Conservation (phyloP, 2,888 invertebrate genomes). For the Lypha dubia region DNA sequence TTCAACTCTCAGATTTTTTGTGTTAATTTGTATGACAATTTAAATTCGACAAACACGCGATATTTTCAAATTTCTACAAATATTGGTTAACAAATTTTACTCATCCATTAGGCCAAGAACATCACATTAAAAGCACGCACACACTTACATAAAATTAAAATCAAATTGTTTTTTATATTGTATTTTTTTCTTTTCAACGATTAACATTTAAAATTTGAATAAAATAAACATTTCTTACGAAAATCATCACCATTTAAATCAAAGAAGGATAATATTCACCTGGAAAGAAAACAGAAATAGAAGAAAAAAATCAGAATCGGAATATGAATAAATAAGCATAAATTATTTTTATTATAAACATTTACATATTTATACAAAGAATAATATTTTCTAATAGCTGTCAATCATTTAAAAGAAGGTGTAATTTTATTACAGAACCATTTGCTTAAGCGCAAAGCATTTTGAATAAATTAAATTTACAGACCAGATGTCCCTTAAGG, state of each 20-base stretch:
- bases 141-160: neutral
- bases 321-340: neutral
- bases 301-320: neutral
- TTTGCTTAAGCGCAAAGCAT: neutral
- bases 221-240: neutral
- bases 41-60: no score
- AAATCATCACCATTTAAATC: neutral
- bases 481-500: neutral
- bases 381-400: neutral
- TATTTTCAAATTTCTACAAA: no score
- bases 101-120: neutral
- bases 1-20: no score
- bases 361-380: neutral
- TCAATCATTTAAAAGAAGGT: neutral
- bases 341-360: no score
- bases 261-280: conserved; percentile 35
- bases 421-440: neutral
- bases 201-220: neutral
- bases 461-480: neutral
- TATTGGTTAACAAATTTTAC: neutral
- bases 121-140: neutral
- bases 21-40: no score
- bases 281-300: conserved; percentile 21
- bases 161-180: neutral
- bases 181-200: neutral